phyloP scores from a whole-genome alignment of 2,888 invertebrate genomes.

The Seladonia tumulorum region DNA sequence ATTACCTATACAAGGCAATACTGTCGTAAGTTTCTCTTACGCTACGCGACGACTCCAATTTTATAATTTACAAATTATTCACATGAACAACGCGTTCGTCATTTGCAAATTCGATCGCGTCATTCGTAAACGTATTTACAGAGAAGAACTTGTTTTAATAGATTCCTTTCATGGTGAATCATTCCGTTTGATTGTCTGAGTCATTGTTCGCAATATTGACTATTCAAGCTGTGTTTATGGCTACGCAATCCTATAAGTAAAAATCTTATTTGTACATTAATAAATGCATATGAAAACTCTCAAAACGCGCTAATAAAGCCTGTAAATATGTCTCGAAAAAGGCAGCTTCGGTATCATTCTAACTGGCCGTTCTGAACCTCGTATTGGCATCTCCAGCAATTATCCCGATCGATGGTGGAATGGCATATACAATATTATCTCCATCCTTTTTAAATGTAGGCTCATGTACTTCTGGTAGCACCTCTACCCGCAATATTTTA shows the following conservation, averaged over 20 bases:
- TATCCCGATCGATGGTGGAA: slow-evolving; percentile 85
- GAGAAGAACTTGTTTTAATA: slow-evolving; percentile 18
- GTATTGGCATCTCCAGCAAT: slow-evolving; percentile 83
- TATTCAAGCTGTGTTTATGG: background rate
- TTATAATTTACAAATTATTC: slow-evolving; percentile 55
- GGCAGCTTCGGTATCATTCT: slow-evolving; percentile 49
- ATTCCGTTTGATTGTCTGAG: slow-evolving; percentile 21
- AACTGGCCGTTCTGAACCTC: slow-evolving; percentile 85
- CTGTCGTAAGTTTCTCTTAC: slow-evolving; percentile 50
- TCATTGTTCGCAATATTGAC: background rate
- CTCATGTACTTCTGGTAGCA: slow-evolving; percentile 85
- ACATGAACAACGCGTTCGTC: slow-evolving; percentile 28
- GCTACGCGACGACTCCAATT: slow-evolving; percentile 41
- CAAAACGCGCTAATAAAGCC: slow-evolving; percentile 27
- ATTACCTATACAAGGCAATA: slow-evolving; percentile 33
- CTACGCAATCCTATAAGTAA: slow-evolving; percentile 19
- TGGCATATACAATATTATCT: slow-evolving; percentile 84
- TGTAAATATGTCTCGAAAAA: slow-evolving; percentile 11
- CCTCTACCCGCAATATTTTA: slow-evolving; percentile 86
- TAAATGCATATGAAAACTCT: slow-evolving; percentile 35
- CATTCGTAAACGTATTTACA: slow-evolving; percentile 40
- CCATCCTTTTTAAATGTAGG: slow-evolving; percentile 86
- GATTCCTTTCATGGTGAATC: background rate
- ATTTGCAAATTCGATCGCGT: slow-evolving; percentile 11
- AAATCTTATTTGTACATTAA: slow-evolving; percentile 54